Evolutionary conservation across 2,797 vertebrate genomes (phyloP), one percentile per base, ranked within the genome.

Genomic region (Spinibarbus caldwelli): DNA sequence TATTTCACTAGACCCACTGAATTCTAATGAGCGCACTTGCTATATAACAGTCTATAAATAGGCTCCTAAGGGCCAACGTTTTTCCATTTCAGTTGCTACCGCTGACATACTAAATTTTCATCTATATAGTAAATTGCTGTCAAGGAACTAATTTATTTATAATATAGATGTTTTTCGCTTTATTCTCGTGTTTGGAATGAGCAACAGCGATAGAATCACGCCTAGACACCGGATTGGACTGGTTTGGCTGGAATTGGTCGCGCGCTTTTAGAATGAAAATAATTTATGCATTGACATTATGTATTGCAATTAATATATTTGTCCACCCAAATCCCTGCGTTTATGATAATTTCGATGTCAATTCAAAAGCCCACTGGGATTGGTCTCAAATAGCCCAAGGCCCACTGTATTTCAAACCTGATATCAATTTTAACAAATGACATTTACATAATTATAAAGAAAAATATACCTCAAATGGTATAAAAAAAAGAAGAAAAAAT

Each of bases 181-280:
- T 67, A 67, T 54, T 82, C 2, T 68, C 15, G 3, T 11, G 57
- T 83, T 23, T n/a, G 38, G 82, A 52, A 85, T 78, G 54, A 88
- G 83, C 47, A 82, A 57, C 31, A 66, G 67, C 38, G 52, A 77
- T 85, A 90, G 90, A 90, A 91, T 90, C 89, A 90, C 66, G 82
- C 89, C 87, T 92, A 92, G 93, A 92, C 94, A 92, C 89, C 84
- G 85, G 94, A 93, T 92, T 86, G 86, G 90, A 94, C 94, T 93
- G 94, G 94, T 94, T 95, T 89, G 81, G 62, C 88, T 86, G 78
- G 86, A 88, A 92, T 90, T 84, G 89, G 88, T 91, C 86, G 84
- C 84, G 43, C 81, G 90, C 79, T 83, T 66, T 72, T 87, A 82
- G 78, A 85, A 84, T 71, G 67, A 78, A 76, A 78, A 87, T 71